Evolutionary conservation across 2,888 invertebrate genomes (phyloP), one percentile per base, ranked within the genome.

Genomic region (Pimpla rufipes): DNA sequence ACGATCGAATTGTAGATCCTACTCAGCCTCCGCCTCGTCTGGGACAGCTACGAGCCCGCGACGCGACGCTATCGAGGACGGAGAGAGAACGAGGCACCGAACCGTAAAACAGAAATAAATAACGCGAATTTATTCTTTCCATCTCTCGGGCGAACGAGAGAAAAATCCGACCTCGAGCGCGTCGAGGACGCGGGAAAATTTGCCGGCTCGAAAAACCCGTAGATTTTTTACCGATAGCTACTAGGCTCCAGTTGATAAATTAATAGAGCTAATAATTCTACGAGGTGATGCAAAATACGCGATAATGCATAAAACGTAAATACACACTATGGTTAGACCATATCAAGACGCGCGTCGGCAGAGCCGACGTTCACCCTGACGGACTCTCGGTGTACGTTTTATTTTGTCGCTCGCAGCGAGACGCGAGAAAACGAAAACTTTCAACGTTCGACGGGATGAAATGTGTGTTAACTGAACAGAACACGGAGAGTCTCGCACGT

Each of bases 221-320:
- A 92, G 90, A 87, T 91, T 92, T 93, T 92, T 89, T 93, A 92
- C 90, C 88, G 88, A 90, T 88, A 92, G 90, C 88, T 89, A 80
- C 83, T 91, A 92, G 90, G 87, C 88, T 79, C 75, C 79, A 83
- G 79, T 79, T 79, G 71, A 71, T 83, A 73, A 83, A 83, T 40
- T 67, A 88, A 84, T 91, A 91, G 59, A 83, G 42, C 57, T 73
- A 86, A 87, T 88, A 88, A 86, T 88, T 87, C 86, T 73, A 85
- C 66, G 76, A 84, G 81, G 83, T 50, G 35, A 71, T 81, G 52
- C n/a, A 50, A 64, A 57, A 67, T 79, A 57, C 86, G n/a, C n/a
- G 59, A 70, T 42, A 35, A 82, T 79, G 21, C 68, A 71, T 78
- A 66, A 73, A 52, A 83, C 75, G 57, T 62, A 76, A 76, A 78